Conservation (phyloP, 2,113 vertebrate species). For the Crocuta crocuta region DNA sequence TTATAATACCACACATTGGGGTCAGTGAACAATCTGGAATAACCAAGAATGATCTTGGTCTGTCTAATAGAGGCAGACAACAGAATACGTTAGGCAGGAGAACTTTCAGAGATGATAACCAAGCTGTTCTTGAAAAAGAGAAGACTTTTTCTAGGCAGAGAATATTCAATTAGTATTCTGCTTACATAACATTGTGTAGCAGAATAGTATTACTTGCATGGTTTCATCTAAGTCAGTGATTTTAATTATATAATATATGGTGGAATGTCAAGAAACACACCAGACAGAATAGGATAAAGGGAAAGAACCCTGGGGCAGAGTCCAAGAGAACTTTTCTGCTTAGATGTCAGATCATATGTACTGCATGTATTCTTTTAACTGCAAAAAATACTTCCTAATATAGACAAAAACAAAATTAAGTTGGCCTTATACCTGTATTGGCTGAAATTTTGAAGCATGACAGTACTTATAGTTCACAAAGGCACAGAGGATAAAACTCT, state of each 20-base stretch:
- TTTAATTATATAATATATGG: background rate
- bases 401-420: background rate
- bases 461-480: background rate
- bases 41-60: background rate
- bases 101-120: background rate
- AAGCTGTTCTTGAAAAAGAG: background rate
- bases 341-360: background rate
- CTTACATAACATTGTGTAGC: background rate
- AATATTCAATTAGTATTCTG: background rate
- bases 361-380: background rate
- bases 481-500: background rate
- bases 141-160: background rate
- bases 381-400: background rate
- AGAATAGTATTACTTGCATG: background rate
- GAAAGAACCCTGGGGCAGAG: background rate
- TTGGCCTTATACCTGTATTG: background rate
- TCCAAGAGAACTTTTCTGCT: background rate
- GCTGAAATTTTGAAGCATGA: background rate
- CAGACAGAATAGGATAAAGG: background rate
- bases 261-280: background rate
- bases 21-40: background rate
- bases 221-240: background rate
- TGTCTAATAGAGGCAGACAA: background rate
- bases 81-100: background rate
- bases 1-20: background rate